These are phyloP conservation scores for Heliconius hortense DNA, from an alignment of 2,888 invertebrate species.

Conservation along the genomic window DNA sequence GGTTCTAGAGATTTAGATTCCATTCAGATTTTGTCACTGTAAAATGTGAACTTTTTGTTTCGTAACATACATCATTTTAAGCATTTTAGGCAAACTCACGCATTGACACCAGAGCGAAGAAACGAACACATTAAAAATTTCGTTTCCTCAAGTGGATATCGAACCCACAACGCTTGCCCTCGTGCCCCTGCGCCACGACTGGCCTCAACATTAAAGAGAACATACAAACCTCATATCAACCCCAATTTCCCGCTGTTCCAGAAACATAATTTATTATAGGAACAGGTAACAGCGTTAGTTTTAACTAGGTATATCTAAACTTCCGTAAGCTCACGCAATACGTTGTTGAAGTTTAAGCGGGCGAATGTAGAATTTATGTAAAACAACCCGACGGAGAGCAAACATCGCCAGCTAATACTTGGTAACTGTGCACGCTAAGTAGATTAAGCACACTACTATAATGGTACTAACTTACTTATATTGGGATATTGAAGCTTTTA, in stretches of 20 bases:
- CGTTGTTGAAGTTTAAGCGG: slow-evolving; percentile 32
- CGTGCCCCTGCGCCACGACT: neutral
- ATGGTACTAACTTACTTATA: slow-evolving; percentile 33
- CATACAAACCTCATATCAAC: neutral
- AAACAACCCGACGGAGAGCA: slow-evolving; percentile 63
- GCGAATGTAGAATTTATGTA: slow-evolving; percentile 75
- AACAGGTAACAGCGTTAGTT: slow-evolving; percentile 27
- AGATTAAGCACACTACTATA: slow-evolving; percentile 58
- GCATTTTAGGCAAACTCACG: no score
- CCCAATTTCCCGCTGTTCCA: neutral
- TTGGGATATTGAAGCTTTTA: slow-evolving; percentile 29
- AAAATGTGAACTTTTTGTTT: neutral
- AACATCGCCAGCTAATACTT: slow-evolving; percentile 60
- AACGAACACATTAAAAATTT: neutral
- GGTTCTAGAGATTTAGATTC: neutral
- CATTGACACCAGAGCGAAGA: no score
- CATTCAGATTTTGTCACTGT: neutral
- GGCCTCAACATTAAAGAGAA: neutral
- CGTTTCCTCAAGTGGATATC: neutral
- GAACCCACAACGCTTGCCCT: neutral
- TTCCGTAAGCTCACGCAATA: slow-evolving; percentile 32
- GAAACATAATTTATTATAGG: slow-evolving; percentile 14
- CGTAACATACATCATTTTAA: neutral
- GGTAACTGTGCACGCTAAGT: slow-evolving; percentile 64
- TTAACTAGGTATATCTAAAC: slow-evolving; percentile 24